Percentiles rank a stretch among this genome's conserved stretches.
phyloP scores from a whole-genome alignment of 92 coral and sea anemone genomes.

The Epizoanthus stellaris region DNA sequence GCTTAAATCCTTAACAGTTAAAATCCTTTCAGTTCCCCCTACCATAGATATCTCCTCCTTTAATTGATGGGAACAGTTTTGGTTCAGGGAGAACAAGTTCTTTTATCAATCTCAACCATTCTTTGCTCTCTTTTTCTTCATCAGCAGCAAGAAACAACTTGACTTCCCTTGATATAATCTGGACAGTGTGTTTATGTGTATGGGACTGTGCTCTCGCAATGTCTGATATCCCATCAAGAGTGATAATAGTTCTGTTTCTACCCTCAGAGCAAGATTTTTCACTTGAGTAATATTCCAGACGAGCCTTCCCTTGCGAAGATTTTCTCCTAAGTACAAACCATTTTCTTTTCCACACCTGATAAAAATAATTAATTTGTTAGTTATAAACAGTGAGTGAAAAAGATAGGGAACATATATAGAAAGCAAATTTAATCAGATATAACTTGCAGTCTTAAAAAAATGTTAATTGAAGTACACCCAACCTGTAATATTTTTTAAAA shows the following conservation, averaged over 20 bases:
- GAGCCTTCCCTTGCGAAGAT: constrained; percentile 82
- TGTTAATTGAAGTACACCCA: too few species aligned
- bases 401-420: too few species aligned
- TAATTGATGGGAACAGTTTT: constrained; percentile 77
- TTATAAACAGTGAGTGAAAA: too few species aligned
- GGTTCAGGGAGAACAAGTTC: constrained; percentile 95
- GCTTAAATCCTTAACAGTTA: too few species aligned
- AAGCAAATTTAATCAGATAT: too few species aligned
- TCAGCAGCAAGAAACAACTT: constrained; percentile 88
- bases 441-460: too few species aligned
- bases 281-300: constrained; percentile 90
- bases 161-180: constrained; percentile 75
- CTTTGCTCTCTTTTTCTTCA: constrained; percentile 75
- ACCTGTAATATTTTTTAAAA: too few species aligned
- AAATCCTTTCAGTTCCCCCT: constrained; percentile 18
- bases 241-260: constrained; percentile 81
- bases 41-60: constrained; percentile 93
- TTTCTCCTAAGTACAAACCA: constrained; percentile 94
- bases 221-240: constrained; percentile 81
- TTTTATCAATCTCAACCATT: constrained; percentile 91
- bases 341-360: constrained; percentile 94
- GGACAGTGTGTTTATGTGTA: constrained; percentile 81
- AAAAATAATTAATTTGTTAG: background rate
- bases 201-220: constrained; percentile 84
- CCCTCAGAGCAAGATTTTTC: constrained; percentile 90